Base-by-base conservation (phyloP, 2,797 vertebrate species). In the Phoxinus dragarum region DNA sequence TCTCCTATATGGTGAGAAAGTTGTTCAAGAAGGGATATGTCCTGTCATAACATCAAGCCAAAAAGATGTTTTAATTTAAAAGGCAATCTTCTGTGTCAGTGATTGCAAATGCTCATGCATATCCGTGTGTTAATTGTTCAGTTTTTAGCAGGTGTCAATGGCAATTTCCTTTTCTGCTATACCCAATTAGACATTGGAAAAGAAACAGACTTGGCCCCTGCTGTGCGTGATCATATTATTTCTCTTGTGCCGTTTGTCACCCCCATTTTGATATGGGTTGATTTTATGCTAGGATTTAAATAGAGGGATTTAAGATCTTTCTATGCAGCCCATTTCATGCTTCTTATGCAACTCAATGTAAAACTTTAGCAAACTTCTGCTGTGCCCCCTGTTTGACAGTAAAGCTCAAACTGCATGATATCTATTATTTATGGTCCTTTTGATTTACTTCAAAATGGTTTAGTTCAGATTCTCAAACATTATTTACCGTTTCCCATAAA, bases 171-270 rank as follows among this genome's bases (percentile, higher is more conserved):
- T 59, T 89, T 87, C 84, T 81, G 81, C 67, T 88, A 61, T 81
- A 76, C 88, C 86, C 87, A 88, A 91, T 92, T 87, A 90, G 87
- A 86, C 82, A 79, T 59, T 87, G 69, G 64, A 88, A 86, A 87
- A 89, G 81, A 88, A 73, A 59, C 77, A 73, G 74, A 80, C 75
- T 76, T 87, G 82, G 47, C 78, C 83, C 86, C 88, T 68, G 81
- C 87, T 67, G 83, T 87, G 82, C 69, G 84, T 89, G 90, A 92
- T 91, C 84, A 89, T 81, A 89, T 90, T 90, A 87, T 88, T 81
- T 66, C 23, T 36, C 54, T 72, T 84, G 40, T 68, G 80, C 82
- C 52, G 59, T 76, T 67, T 68, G 82, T 42, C 47, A 54, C 34
- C 66, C 47, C 14, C 49, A 40, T 71, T 69, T 54, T 69, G 14